phyloP scores from a whole-genome alignment of 92 coral and sea anemone genomes.

The Anthopleura xanthogrammica region DNA sequence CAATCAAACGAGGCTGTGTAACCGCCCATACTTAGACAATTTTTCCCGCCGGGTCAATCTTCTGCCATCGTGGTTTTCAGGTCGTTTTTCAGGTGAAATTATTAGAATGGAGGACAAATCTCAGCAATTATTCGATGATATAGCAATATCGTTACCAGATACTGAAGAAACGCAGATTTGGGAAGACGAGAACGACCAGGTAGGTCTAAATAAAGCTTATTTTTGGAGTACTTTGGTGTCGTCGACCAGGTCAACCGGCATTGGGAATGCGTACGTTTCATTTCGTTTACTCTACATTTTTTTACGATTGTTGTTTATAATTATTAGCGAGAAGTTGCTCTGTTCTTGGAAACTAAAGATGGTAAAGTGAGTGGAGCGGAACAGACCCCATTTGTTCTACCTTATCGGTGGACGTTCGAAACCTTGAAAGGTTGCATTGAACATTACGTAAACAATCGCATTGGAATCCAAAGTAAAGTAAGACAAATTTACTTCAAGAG shows the following conservation, averaged over 20 bases:
- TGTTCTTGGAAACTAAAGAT: slow-evolving; percentile 22
- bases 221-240: too few species aligned
- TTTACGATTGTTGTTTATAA: background rate
- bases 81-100: background rate
- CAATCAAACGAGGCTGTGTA: background rate
- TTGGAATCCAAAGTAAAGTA: slow-evolving; percentile 1
- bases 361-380: slow-evolving; percentile 56
- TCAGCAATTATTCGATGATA: too few species aligned
- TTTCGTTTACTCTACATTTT: background rate
- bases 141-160: too few species aligned
- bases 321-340: slow-evolving; percentile 51
- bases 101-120: too few species aligned
- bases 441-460: slow-evolving; percentile 26
- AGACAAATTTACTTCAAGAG: background rate
- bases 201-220: too few species aligned
- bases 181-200: too few species aligned
- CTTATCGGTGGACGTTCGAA: slow-evolving; percentile 37
- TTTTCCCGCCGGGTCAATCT: slow-evolving; percentile 1
- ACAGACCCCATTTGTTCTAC: slow-evolving; percentile 40
- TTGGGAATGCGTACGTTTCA: too few species aligned
- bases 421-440: slow-evolving; percentile 40
- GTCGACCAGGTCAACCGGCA: too few species aligned
- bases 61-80: background rate
- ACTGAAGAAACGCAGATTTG: too few species aligned
- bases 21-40: background rate